Base-by-base conservation (phyloP, 1,140 invertebrate species). In the Eufriesea mexicana region DNA sequence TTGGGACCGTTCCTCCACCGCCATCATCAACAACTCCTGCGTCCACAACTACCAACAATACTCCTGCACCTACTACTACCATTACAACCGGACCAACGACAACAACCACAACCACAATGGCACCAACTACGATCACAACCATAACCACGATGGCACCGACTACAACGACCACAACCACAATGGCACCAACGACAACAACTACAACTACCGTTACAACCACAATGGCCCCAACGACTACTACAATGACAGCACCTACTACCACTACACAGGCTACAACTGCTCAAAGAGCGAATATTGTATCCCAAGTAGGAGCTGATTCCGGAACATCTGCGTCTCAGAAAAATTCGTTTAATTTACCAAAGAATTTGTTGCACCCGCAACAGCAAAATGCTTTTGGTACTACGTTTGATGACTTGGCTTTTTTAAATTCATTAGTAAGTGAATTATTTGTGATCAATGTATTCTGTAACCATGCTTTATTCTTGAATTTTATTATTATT, bases 341-440 rank as follows among this genome's bases (percentile, higher is more conserved):
- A 5, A 75, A 57, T 61, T 42, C 66, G 18, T 28, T n/a, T 5
- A 62, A 78, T 16, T 0, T 64, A 66, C 28, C 45, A 14, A 35
- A 23, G 6, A 54, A 66, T 51, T 68, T 81, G 62, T 79, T 77
- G 7, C 89, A 90, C 45, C 54, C 72, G 5, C 85, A 76, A n/a
- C 90, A 89, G 42, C 89, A 91, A 49, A 92, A 92, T 61, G 77
- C 90, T 25, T 94, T 94, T 83, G 94, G 94, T 8, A 91, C 91
- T 2, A 92, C 92, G 6, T 94, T 91, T 66, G 91, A 93, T 28
- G 94, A 94, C 82, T 72, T 94, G 51, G 91, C 91, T 54, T 93
- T 94, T 62, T 74, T 94, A 35, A 94, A 94, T 84, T 92, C 93
- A 64, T 87, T 94, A 91, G 94, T 94, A 91, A 90, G 51, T 84